Conservation (phyloP, 2,888 invertebrate species). For the Tenthredo distinguenda region DNA sequence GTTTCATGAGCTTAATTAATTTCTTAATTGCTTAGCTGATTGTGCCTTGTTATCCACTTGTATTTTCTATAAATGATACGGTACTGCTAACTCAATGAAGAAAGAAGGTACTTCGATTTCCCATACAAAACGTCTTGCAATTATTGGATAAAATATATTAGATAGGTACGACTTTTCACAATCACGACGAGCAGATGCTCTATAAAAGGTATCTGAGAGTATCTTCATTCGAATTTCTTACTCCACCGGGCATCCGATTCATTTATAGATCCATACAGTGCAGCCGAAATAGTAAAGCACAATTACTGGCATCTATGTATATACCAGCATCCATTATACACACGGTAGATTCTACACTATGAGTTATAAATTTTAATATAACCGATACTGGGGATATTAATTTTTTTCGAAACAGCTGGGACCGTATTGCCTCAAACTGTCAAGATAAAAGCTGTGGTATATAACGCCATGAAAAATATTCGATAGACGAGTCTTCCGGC, state of each 20-base stretch:
- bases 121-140: not conserved
- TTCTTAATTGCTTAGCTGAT: not conserved
- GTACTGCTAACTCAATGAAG: not conserved
- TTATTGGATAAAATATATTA: not conserved
- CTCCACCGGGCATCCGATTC: not conserved
- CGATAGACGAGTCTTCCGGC: not conserved
- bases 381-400: not conserved
- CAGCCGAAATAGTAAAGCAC: not conserved
- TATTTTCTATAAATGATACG: not conserved
- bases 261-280: not conserved
- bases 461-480: not conserved
- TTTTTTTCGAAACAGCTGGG: not conserved
- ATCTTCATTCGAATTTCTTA: not conserved
- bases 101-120: not conserved
- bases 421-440: not conserved
- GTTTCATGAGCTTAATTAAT: not conserved
- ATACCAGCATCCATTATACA: not conserved
- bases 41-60: not conserved
- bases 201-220: not conserved
- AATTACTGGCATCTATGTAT: not conserved
- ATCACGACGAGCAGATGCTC: not conserved
- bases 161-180: not conserved
- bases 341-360: not conserved
- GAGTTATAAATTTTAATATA: not conserved
- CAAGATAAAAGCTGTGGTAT: not conserved